Evolutionary conservation across 2,797 vertebrate species (phyloP).

Genomic region (Pipistrellus nathusii): DNA sequence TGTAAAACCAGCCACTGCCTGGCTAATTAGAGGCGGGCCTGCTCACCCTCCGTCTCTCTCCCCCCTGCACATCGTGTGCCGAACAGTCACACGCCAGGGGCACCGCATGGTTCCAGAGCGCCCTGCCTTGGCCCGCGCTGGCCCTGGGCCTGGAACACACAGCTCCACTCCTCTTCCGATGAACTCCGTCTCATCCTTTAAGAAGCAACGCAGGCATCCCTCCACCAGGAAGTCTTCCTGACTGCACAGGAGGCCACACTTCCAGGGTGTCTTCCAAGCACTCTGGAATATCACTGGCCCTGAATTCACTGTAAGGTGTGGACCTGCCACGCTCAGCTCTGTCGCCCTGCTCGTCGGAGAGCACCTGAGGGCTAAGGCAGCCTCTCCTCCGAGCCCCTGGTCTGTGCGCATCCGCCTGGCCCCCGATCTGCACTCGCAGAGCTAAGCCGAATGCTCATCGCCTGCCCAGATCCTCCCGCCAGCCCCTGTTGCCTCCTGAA

Average conservation of each 20-base stretch:
- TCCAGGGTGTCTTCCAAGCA: neutral
- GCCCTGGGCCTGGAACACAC: too few species aligned
- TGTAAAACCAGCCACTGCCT: neutral
- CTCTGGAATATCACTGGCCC: neutral
- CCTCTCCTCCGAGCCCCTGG: neutral
- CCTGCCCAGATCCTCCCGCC: accelerated
- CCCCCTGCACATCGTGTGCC: neutral
- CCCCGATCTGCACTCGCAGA: neutral
- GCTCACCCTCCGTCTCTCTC: accelerated
- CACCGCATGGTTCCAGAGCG: accelerated
- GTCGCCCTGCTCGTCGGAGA: neutral
- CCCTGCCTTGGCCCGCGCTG: neutral
- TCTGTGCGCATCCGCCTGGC: neutral
- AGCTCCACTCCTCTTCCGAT: neutral
- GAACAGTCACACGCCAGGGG: neutral
- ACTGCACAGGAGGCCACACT: neutral
- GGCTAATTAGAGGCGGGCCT: neutral
- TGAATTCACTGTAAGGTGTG: neutral
- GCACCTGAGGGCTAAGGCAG: neutral
- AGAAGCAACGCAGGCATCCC: neutral
- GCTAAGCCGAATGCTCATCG: too few species aligned
- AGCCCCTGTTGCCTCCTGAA: accelerated
- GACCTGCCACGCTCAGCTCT: neutral
- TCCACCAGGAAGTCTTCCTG: neutral
- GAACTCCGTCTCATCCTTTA: neutral